Evolutionary conservation across 2,113 vertebrate genomes (phyloP).

Genomic region (Scomber japonicus): DNA sequence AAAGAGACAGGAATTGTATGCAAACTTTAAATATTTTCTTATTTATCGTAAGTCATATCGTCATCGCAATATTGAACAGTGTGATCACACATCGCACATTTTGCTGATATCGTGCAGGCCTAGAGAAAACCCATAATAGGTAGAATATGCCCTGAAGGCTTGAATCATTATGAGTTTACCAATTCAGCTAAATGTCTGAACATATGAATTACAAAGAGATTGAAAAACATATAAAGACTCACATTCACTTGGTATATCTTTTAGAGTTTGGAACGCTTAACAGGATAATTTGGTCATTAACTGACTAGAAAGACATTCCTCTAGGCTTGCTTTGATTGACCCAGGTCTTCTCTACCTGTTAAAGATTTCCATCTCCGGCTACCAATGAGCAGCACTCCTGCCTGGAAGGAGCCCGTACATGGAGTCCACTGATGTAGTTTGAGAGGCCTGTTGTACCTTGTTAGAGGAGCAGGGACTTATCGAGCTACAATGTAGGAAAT

Average conservation of each 20-base stretch:
- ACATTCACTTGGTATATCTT: background rate
- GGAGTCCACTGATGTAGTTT: background rate
- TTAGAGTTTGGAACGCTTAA: background rate
- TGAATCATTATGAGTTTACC: too few relatives aligned
- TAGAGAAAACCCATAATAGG: too few relatives aligned
- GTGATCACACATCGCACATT: too few relatives aligned
- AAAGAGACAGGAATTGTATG: too few relatives aligned
- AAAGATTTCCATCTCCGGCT: background rate
- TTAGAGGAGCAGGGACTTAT: background rate
- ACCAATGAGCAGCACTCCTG: constrained; percentile 10
- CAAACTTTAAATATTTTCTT: too few relatives aligned
- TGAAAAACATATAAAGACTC: background rate
- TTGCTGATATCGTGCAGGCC: too few relatives aligned
- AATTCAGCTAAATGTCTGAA: too few relatives aligned
- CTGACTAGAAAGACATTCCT: background rate
- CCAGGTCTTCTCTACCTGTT: background rate
- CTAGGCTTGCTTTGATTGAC: background rate
- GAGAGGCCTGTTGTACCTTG: constrained; percentile 17
- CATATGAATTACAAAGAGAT: background rate
- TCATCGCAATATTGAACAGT: too few relatives aligned
- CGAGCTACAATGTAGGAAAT: background rate
- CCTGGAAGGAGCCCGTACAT: background rate
- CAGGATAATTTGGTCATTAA: background rate
- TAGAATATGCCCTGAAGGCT: too few relatives aligned
- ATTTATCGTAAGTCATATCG: too few relatives aligned